Conservation (phyloP, 2,113 vertebrate genomes). For the Puma concolor region DNA sequence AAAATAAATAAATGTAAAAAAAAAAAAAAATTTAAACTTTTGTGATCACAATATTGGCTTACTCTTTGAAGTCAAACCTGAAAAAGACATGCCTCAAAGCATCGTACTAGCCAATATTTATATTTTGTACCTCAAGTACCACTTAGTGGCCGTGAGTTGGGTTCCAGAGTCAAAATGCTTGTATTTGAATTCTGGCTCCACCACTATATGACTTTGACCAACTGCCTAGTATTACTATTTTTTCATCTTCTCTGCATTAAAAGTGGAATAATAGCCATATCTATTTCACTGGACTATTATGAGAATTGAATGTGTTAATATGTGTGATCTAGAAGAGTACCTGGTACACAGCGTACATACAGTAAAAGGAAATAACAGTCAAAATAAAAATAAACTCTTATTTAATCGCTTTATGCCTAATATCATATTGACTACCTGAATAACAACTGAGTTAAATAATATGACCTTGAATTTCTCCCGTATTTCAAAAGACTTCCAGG, state of each 20-base stretch:
- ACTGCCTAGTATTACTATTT: background rate
- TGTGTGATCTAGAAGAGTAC: background rate
- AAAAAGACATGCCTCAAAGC: background rate
- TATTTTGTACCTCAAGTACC: background rate
- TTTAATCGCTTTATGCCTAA: background rate
- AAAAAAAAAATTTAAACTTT: background rate
- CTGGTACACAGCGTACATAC: background rate
- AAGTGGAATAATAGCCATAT: background rate
- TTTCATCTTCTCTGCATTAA: background rate
- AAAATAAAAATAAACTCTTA: constrained; percentile 16
- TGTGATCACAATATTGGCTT: background rate
- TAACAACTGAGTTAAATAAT: constrained; percentile 1
- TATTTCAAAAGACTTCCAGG: background rate
- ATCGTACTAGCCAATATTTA: background rate
- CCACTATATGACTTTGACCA: background rate
- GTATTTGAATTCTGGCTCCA: background rate
- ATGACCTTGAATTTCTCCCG: background rate
- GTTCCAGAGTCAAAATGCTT: background rate
- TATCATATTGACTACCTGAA: background rate
- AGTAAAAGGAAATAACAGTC: background rate
- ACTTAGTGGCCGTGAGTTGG: background rate
- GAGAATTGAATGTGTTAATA: background rate
- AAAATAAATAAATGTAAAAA: no score
- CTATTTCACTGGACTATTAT: background rate
- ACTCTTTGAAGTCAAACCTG: background rate